These are phyloP conservation scores for Cynoglossus semilaevis DNA, from an alignment of 2,113 vertebrate genomes.

Conservation along the genomic window DNA sequence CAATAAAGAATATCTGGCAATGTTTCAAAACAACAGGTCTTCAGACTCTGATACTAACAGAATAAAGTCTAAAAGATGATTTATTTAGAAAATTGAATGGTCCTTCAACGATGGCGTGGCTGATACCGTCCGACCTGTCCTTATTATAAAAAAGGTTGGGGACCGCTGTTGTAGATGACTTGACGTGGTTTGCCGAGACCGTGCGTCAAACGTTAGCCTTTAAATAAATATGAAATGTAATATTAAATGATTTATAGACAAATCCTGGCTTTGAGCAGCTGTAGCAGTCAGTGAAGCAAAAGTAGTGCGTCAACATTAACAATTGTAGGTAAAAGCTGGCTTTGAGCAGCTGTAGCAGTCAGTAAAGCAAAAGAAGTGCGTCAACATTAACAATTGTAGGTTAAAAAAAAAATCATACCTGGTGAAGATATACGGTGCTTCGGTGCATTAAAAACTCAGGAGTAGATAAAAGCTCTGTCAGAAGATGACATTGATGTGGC, in stretches of 20 bases:
- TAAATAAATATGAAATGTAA: not conserved
- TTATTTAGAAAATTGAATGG: too few relatives aligned
- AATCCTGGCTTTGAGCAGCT: conserved; percentile 21
- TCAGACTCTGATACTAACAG: too few relatives aligned
- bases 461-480: conserved; percentile 65
- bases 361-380: conserved; percentile 43
- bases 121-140: too few relatives aligned
- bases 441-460: conserved; percentile 58
- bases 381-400: conserved; percentile 31
- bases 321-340: conserved; percentile 26
- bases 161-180: not conserved
- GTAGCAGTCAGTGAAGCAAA: conserved; percentile 40
- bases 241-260: conserved; percentile 26
- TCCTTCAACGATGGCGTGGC: too few relatives aligned
- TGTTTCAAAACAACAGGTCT: too few relatives aligned
- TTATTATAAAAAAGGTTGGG: too few relatives aligned
- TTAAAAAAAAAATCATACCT: conserved; percentile 6
- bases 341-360: conserved; percentile 19
- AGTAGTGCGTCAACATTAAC: conserved; percentile 42
- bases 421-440: conserved; percentile 22
- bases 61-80: too few relatives aligned
- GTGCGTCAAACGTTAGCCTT: not conserved
- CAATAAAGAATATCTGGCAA: too few relatives aligned
- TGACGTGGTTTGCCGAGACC: not conserved
- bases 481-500: conserved; percentile 55